Evolutionary conservation across 2,888 invertebrate genomes (phyloP).

Genomic region (Sinelater perroti): DNA sequence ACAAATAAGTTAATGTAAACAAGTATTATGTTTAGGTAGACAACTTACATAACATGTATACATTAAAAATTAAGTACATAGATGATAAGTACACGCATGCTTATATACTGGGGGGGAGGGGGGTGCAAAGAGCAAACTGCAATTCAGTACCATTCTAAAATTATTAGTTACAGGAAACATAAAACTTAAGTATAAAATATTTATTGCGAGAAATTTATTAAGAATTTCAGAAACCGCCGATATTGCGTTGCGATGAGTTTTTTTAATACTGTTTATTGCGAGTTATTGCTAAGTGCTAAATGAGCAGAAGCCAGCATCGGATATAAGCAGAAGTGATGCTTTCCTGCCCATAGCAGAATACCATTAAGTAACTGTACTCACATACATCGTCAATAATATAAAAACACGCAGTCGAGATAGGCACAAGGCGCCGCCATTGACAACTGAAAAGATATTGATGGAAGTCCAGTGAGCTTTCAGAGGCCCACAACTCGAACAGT

Average conservation of each 20-base stretch:
- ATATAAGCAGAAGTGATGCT: slow-evolving; percentile 41
- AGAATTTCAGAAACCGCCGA: slow-evolving; percentile 31
- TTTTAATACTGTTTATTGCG: slow-evolving; percentile 65
- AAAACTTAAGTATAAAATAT: slow-evolving; percentile 18
- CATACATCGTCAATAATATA: slow-evolving; percentile 43
- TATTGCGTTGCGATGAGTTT: slow-evolving; percentile 35
- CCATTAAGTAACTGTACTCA: slow-evolving; percentile 47
- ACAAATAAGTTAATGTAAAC: slow-evolving; percentile 33
- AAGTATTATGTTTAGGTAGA: slow-evolving; percentile 5
- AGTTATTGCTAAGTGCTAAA: slow-evolving; percentile 64
- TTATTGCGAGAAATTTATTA: slow-evolving; percentile 37
- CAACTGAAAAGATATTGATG: slow-evolving; percentile 55
- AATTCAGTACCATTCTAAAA: slow-evolving; percentile 11
- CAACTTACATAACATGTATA: slow-evolving; percentile 11
- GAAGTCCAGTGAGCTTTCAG: slow-evolving; percentile 45
- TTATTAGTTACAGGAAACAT: slow-evolving; percentile 18
- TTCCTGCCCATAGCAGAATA: slow-evolving; percentile 51
- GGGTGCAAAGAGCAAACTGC: background rate
- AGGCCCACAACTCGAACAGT: slow-evolving; percentile 36
- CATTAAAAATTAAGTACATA: slow-evolving; percentile 34
- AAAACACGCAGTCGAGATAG: slow-evolving; percentile 53
- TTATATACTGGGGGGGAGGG: background rate
- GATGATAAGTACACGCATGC: slow-evolving; percentile 20
- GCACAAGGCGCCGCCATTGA: slow-evolving; percentile 56
- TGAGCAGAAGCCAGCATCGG: slow-evolving; percentile 55